These are phyloP conservation scores for Oreortyx pictus DNA, from an alignment of 2,797 vertebrate species.

Conservation along the genomic window DNA sequence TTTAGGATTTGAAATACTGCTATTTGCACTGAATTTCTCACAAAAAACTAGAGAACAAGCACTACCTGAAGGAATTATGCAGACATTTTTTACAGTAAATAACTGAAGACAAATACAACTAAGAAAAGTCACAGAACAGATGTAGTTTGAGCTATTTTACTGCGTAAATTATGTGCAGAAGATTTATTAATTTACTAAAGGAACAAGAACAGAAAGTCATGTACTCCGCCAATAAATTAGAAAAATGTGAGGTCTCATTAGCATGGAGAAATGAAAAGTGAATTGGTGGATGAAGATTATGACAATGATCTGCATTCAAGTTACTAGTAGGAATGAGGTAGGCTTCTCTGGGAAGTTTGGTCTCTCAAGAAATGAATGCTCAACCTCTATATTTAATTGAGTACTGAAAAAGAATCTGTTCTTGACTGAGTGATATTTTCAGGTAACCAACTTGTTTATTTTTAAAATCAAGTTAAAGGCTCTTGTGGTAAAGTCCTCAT, in stretches of 20 bases:
- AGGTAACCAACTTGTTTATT: not conserved
- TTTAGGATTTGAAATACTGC: conserved; percentile 4
- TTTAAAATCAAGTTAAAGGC: not conserved
- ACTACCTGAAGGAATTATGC: not conserved
- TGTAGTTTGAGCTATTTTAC: not conserved
- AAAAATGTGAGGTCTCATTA: not conserved
- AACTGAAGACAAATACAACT: not conserved
- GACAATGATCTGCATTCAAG: not conserved
- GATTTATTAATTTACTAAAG: not conserved
- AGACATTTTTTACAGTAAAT: not conserved
- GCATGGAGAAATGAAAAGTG: not conserved
- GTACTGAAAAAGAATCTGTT: not conserved
- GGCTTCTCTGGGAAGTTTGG: not conserved
- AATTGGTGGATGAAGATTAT: not conserved
- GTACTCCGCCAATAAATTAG: not conserved
- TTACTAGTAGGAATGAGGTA: not conserved
- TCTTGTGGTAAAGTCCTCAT: not conserved
- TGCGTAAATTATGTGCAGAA: not conserved
- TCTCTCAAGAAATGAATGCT: not conserved
- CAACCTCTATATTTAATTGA: not conserved
- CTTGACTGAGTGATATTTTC: not conserved
- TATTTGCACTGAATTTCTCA: not conserved
- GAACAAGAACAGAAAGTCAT: not conserved
- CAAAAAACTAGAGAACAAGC: not conserved
- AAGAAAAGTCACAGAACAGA: not conserved